Percentiles rank a stretch among this genome's conserved stretches.
Evolutionary conservation across 2,797 vertebrate genomes (phyloP).

Genomic region (Enteromius afrohamiltoni): DNA sequence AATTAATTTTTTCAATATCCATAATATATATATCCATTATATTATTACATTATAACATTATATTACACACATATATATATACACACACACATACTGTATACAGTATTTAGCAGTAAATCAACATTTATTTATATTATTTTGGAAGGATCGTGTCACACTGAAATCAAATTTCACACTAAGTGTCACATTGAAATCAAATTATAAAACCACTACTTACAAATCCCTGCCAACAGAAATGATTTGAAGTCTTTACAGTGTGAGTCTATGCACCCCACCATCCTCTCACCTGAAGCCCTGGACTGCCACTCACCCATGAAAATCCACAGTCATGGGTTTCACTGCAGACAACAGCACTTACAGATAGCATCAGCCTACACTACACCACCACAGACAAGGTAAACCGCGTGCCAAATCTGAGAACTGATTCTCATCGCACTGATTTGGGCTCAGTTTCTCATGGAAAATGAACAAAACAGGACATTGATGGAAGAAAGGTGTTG

Average conservation of each 20-base stretch:
- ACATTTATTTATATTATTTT: not conserved
- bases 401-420: not conserved
- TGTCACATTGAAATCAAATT: not conserved
- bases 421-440: conserved; percentile 2
- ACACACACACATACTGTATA: not conserved
- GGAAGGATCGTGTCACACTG: not conserved
- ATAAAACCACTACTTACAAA: not conserved
- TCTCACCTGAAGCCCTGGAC: conserved; percentile 15
- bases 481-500: not conserved
- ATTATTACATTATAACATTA: too few species aligned
- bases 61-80: too few species aligned
- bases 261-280: not conserved
- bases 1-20: not conserved
- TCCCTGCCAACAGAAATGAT: not conserved
- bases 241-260: not conserved
- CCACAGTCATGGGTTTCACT: conserved; percentile 34
- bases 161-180: not conserved
- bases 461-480: not conserved
- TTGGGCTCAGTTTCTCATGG: not conserved
- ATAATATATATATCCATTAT: not conserved
- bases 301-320: conserved; percentile 39
- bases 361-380: conserved; percentile 46
- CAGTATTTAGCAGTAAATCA: not conserved
- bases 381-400: conserved; percentile 35
- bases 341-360: conserved; percentile 49